These are phyloP conservation scores for Drosophila ogumai DNA, from an alignment of 1,140 invertebrate genomes.

Conservation along the genomic window DNA sequence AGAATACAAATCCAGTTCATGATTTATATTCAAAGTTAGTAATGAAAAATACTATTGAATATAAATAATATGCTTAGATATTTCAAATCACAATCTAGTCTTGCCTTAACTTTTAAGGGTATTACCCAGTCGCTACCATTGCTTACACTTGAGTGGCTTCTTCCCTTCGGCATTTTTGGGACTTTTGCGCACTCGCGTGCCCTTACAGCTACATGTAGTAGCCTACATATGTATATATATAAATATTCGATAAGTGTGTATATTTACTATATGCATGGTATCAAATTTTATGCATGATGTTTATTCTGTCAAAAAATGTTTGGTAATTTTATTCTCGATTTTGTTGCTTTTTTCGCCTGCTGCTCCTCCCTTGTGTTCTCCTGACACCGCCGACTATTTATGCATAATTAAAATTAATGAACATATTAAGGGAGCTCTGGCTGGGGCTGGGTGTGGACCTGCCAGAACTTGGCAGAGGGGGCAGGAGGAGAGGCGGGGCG, in stretches of 20 bases:
- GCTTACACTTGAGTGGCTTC: constrained; percentile 8
- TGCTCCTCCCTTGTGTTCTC: constrained; percentile 15
- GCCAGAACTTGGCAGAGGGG: not conserved
- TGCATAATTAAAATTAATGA: constrained; percentile 81
- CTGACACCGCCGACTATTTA: constrained; percentile 56
- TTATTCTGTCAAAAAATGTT: constrained; percentile 7
- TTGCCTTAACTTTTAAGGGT: not conserved
- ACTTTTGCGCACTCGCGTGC: constrained; percentile 12
- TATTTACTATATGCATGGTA: constrained; percentile 10
- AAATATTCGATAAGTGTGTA: not conserved
- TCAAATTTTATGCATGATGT: constrained; percentile 30
- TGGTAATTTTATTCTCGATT: constrained; percentile 31
- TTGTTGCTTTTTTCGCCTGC: constrained; percentile 15
- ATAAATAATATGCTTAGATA: not conserved
- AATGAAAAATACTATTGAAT: not conserved
- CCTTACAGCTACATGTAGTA: not conserved
- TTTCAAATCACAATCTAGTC: not conserved
- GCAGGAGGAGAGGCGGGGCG: too few species aligned
- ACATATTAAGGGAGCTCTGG: constrained; percentile 63
- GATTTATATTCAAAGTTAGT: not conserved
- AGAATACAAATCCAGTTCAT: too few species aligned
- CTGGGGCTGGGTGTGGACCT: constrained; percentile 14
- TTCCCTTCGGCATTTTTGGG: constrained; percentile 10
- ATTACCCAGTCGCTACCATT: not conserved
- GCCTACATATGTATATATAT: not conserved